Base-by-base conservation (phyloP, 2,888 invertebrate species). In the Andrena chrysosceles region DNA sequence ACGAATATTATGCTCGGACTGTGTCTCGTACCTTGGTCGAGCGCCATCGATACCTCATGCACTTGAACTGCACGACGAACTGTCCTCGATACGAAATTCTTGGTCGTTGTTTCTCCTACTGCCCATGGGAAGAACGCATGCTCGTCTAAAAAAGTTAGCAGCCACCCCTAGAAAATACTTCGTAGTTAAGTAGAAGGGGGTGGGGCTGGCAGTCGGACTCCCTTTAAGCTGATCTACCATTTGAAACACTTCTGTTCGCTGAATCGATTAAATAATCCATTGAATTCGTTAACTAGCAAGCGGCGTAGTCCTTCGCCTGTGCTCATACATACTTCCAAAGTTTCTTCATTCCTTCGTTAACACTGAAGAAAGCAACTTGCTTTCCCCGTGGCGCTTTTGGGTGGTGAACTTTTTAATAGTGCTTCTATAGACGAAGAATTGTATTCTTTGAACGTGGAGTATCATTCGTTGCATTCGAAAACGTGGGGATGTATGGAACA, bases 131-230 rank as follows among this genome's bases (percentile, higher is more conserved):
- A 54, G 54, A 23, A 23, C 54, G 20, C n/a, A 54, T 54, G 20
- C 54, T 54, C 20, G 54, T 54, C 54, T 54, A 23, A 54, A 8
- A n/a, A 54, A 54, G 54, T 54, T 23, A 54, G 54, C 6, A 54
- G 8, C 20, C 54, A 54, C 20, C 54, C 54, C 20, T 23, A 54
- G 20, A 20, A 54, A 54, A 54, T 54, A n/a, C 8, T 54, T 2
- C 8, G 20, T 7, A 20, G 54, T 54, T 54, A 54, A 20, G 8
- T 54, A 23, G 54, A 7, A 3, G 20, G 20, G 54, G n/a, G 8
- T 23, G 13, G 42, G 52, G 42, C 52, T 52, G n/a, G n/a, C 6
- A 7, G n/a, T 52, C 8, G 2, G 20, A 20, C 20, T 20, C 7
- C 23, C 23, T 8, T 52, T n/a, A 52, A 8, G 20, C 20, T 54